phyloP scores from a whole-genome alignment of 1,140 invertebrate species.

The Phymastichus coffea region DNA sequence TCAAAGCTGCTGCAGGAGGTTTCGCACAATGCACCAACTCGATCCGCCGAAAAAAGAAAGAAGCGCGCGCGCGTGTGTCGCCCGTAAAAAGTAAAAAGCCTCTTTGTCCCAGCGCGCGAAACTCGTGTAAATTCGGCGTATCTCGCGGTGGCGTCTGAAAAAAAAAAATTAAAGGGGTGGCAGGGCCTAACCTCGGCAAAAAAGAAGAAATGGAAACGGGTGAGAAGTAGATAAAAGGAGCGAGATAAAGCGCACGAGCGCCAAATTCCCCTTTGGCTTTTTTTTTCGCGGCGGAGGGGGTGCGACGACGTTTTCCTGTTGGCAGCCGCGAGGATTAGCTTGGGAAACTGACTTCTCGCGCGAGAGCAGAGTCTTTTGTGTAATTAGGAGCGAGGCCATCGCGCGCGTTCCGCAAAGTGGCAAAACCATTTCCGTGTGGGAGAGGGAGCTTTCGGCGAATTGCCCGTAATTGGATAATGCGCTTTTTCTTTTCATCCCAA shows the following conservation, averaged over 20 bases:
- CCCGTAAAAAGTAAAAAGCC: no score
- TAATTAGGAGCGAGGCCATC: background rate
- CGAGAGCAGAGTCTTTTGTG: background rate
- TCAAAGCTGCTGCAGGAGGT: no score
- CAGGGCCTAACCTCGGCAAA: background rate
- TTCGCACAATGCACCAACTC: no score
- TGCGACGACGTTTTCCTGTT: conserved; percentile 4
- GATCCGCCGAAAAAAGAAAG: no score
- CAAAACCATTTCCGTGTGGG: no score
- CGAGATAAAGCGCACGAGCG: conserved; percentile 9
- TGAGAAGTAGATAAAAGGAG: conserved; percentile 24
- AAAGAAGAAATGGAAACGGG: background rate
- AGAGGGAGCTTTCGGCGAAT: background rate
- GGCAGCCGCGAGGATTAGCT: background rate
- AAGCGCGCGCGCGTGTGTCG: no score
- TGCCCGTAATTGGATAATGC: conserved; percentile 18
- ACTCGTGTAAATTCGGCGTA: background rate
- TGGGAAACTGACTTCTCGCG: conserved; percentile 7
- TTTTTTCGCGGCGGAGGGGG: conserved; percentile 1
- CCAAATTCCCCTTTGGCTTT: background rate
- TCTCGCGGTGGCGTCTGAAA: background rate
- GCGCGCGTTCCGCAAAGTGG: no score
- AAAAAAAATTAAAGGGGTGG: background rate
- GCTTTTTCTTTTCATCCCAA: no score
- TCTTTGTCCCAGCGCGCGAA: no score